phyloP scores from a whole-genome alignment of 2,888 invertebrate genomes.

The Emmelina monodactyla region DNA sequence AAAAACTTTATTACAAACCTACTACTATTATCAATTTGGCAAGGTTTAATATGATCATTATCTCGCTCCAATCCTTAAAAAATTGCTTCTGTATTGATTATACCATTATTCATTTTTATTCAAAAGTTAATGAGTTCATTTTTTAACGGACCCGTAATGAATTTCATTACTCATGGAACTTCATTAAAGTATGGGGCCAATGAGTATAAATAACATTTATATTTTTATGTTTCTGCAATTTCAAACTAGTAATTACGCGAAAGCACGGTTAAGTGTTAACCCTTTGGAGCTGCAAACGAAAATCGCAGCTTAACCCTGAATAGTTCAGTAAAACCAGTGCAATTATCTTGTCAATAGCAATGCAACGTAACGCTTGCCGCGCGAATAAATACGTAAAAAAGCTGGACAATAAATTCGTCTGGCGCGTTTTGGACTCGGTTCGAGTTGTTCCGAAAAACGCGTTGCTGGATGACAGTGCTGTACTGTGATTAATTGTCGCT shows the following conservation, averaged over 20 bases:
- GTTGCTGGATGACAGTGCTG: slow-evolving; percentile 58
- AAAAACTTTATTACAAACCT: too few species aligned
- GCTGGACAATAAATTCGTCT: slow-evolving; percentile 37
- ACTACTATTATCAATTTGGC: slow-evolving; percentile 61
- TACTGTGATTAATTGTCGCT: slow-evolving; percentile 62
- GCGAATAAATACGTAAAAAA: slow-evolving; percentile 20
- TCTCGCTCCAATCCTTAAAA: slow-evolving; percentile 23
- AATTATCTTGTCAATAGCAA: slow-evolving; percentile 5
- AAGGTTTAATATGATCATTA: slow-evolving; percentile 43
- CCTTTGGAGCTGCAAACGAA: too few species aligned
- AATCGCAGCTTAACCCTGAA: too few species aligned
- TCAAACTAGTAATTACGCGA: too few species aligned
- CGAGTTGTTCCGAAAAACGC: slow-evolving; percentile 31
- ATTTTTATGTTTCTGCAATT: too few species aligned
- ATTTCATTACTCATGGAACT: not conserved
- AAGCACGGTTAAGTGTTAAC: too few species aligned
- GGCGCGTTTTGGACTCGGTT: slow-evolving; percentile 38
- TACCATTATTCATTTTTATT: slow-evolving; percentile 15
- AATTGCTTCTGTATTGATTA: slow-evolving; percentile 5
- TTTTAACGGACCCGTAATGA: not conserved
- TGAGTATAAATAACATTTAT: too few species aligned
- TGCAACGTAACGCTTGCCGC: slow-evolving; percentile 1
- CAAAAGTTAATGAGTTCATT: slow-evolving; percentile 13
- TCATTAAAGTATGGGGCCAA: slow-evolving; percentile 2
- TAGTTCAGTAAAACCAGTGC: too few species aligned